Conservation (phyloP, 2,888 invertebrate species). For the Thymelicus lineola region DNA sequence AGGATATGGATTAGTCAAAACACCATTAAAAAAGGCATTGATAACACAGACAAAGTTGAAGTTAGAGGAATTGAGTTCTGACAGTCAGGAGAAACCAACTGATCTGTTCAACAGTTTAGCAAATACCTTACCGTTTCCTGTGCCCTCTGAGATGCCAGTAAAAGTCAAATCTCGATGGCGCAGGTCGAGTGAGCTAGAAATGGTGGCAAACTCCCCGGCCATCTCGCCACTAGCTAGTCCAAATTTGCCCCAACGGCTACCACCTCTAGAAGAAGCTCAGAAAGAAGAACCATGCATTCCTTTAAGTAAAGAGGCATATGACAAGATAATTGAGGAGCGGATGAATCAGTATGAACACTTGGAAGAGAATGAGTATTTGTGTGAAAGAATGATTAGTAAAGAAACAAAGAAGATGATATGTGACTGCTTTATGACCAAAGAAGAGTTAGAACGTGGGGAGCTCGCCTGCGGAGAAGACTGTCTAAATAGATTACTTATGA, state of each 20-base stretch:
- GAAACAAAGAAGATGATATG: slow-evolving; percentile 97
- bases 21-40: slow-evolving; percentile 77
- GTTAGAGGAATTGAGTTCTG: slow-evolving; percentile 85
- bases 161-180: slow-evolving; percentile 93
- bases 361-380: slow-evolving; percentile 94
- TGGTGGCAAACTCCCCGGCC: slow-evolving; percentile 79
- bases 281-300: slow-evolving; percentile 54
- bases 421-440: slow-evolving; percentile 96
- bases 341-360: slow-evolving; percentile 92
- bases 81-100: slow-evolving; percentile 73
- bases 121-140: slow-evolving; percentile 73
- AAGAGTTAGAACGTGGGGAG: slow-evolving; percentile 93
- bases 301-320: slow-evolving; percentile 72
- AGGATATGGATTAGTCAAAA: slow-evolving; percentile 87
- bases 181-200: slow-evolving; percentile 90
- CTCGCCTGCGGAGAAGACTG: slow-evolving; percentile 98
- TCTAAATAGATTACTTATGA: slow-evolving; percentile 98
- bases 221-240: slow-evolving; percentile 74
- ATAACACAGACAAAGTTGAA: slow-evolving; percentile 82
- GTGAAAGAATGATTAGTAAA: slow-evolving; percentile 93
- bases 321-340: slow-evolving; percentile 80
- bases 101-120: slow-evolving; percentile 62
- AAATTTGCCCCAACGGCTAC: slow-evolving; percentile 62
- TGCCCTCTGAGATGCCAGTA: slow-evolving; percentile 87
- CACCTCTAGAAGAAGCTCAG: slow-evolving; percentile 57